phyloP scores from a whole-genome alignment of 2,113 vertebrate genomes.

The mouse (Mus musculus) region GRCm39 chr3:86652001-86652500 shows the following conservation, averaged over 20 bases:
- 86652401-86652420: constrained; percentile 42
- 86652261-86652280: neutral
- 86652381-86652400: constrained; percentile 19
- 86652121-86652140: neutral
- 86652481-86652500: constrained; percentile 71
- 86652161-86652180: neutral
- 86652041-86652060: constrained; percentile 42
- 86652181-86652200: constrained; percentile 6
- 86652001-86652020: constrained; percentile 27
- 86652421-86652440: constrained; percentile 70
- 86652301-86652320: neutral
- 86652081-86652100: constrained; percentile 9
- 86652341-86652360: neutral
- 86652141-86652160: neutral
- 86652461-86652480: constrained; percentile 74
- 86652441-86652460: constrained; percentile 71
- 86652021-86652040: neutral
- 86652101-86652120: constrained; percentile 37
- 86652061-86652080: constrained; percentile 23
- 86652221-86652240: constrained; percentile 3
- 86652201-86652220: constrained; percentile 31
- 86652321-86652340: neutral
- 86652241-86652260: constrained; percentile 29
- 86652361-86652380: neutral
- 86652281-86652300: neutral